Evolutionary conservation across 2,113 vertebrate species (phyloP).

Genomic region (Pomatorhinus ruficollis): DNA sequence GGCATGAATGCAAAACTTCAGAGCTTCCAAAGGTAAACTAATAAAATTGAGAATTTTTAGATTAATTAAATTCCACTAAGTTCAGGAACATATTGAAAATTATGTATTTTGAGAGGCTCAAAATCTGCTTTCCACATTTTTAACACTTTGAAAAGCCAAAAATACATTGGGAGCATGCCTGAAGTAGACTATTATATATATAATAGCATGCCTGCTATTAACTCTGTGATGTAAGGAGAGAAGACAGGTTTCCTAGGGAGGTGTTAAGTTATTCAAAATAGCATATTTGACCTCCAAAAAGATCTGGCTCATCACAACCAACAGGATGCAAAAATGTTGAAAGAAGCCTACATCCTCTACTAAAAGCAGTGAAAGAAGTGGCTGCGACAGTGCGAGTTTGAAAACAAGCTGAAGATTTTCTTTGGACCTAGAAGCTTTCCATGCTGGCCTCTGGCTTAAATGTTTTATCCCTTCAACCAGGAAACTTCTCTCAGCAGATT

Average conservation of each 20-base stretch:
- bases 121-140: not conserved
- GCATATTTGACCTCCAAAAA: not conserved
- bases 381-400: not conserved
- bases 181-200: not conserved
- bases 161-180: not conserved
- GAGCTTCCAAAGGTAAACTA: not conserved
- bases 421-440: constrained; percentile 31
- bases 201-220: not conserved
- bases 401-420: constrained; percentile 28
- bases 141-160: not conserved
- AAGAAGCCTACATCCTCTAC: not conserved
- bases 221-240: not conserved
- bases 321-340: constrained; percentile 32
- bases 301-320: not conserved
- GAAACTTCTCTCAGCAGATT: not conserved
- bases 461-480: not conserved
- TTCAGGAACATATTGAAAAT: not conserved
- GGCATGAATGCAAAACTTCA: not conserved
- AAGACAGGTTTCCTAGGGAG: not conserved
- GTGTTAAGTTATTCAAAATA: constrained; percentile 32
- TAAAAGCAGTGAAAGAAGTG: constrained; percentile 31
- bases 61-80: not conserved
- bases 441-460: not conserved
- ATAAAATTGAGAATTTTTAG: not conserved
- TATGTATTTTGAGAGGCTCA: not conserved